phyloP scores from a whole-genome alignment of 2,888 invertebrate species.

The Eristalinus sepulchralis region DNA sequence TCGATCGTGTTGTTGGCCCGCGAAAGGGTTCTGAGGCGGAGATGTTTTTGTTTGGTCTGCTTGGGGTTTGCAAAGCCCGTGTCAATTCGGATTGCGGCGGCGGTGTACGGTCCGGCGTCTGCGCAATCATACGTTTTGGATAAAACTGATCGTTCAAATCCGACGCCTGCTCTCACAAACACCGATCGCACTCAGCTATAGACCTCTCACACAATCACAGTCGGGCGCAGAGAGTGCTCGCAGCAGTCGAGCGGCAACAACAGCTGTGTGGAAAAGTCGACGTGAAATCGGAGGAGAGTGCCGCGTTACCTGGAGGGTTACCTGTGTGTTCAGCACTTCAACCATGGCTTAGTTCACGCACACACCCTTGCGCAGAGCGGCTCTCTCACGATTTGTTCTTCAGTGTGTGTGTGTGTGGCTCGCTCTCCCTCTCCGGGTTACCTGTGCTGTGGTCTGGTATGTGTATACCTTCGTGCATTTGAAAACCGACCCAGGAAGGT shows the following conservation, averaged over 20 bases:
- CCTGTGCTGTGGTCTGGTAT: conserved; percentile 1
- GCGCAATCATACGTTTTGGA: conserved; percentile 78
- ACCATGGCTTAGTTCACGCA: not conserved
- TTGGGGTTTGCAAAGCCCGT: conserved; percentile 20
- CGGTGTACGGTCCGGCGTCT: conserved; percentile 74
- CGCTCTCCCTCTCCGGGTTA: conserved; percentile 10
- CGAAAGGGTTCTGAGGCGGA: conserved; percentile 33
- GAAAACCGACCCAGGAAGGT: conserved; percentile 35
- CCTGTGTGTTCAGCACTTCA: not conserved
- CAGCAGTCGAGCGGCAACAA: conserved; percentile 15
- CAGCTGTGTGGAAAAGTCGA: conserved; percentile 52
- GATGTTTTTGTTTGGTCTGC: conserved; percentile 12
- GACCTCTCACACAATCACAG: conserved; percentile 39
- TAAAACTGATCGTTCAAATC: conserved; percentile 75
- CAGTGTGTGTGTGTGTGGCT: not conserved
- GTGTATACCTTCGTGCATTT: not conserved
- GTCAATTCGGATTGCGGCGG: conserved; percentile 40
- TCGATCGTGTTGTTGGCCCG: conserved; percentile 51
- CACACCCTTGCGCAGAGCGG: conserved; percentile 9
- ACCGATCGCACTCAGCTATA: conserved; percentile 10
- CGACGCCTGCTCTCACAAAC: conserved; percentile 62
- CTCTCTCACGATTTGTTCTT: not conserved
- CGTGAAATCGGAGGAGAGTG: conserved; percentile 30
- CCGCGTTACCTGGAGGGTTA: conserved; percentile 1
- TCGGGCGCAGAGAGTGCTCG: not conserved